Base-by-base conservation (phyloP, 2,797 vertebrate genomes). In the Microhierax caerulescens region DNA sequence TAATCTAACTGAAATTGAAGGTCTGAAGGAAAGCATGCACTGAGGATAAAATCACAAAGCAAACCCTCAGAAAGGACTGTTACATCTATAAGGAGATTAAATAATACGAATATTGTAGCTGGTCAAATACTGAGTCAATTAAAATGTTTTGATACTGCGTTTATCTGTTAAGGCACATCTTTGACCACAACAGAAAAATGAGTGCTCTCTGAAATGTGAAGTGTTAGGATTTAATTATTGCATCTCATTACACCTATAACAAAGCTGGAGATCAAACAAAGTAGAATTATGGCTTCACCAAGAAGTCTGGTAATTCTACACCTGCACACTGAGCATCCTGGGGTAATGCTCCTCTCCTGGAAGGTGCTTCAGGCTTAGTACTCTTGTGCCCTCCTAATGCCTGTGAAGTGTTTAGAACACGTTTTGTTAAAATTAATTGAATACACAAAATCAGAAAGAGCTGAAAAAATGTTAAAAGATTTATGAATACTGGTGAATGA, bases 401-500 rank as follows among this genome's bases (percentile, higher is more conserved):
- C 56, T 89, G 57, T 77, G 43, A 88, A 81, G 65, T 77, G 64
- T 95, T 97, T 96, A 91, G 73, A 94, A 67, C 30, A 81, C 10
- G 93, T 94, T 97, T 93, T 93, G 84, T 97, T 97, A 91, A 96
- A 98, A 98, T 97, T 97, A 97, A 96, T 95, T 96, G 94, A 96
- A 94, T 97, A 97, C 87, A 97, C 86, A 96, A 96, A 97, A 97
- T 97, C 92, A 97, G 97, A 98, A 98, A 97, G 94, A 85, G 50
- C n/a, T 88, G 91, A 92, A 96, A 97, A 97, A 97, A 72, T 57
- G 24, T 77, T 98, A 90, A 97, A 98, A 96, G 76, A 95, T 93
- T 98, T 97, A 97, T 97, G 95, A 98, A 96, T 97, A 90, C 77
- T 95, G 90, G 87, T 54, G 81, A 97, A 95, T 97, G 96, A 98